A percentile compares a stretch with the other conserved stretches of the same genome.
Evolutionary conservation across 2,888 invertebrate genomes (phyloP).

Genomic region (Hoplodrina ambigua): DNA sequence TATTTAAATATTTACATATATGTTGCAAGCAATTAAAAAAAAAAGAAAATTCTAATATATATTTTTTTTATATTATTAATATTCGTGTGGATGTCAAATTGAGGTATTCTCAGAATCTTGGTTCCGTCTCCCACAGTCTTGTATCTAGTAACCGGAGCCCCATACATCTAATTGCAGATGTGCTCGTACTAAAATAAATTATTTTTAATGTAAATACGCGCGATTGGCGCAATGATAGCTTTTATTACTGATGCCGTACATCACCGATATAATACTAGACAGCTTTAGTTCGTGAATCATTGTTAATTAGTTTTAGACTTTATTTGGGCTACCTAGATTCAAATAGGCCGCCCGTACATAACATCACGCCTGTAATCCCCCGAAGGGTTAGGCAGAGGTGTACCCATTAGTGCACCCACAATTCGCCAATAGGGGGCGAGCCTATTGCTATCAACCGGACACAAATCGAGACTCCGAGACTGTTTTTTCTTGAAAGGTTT

Average conservation of each 20-base stretch:
- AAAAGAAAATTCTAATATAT: no score
- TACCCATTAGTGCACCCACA: no score
- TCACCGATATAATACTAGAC: slow-evolving; percentile 34
- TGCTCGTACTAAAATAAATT: slow-evolving; percentile 78
- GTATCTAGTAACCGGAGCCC: slow-evolving; percentile 72
- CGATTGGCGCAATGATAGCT: slow-evolving; percentile 80
- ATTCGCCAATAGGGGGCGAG: no score
- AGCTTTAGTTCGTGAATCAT: slow-evolving; percentile 28
- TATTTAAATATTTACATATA: no score
- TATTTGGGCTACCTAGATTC: slow-evolving; percentile 32
- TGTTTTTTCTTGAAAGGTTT: no score
- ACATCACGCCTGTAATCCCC: no score
- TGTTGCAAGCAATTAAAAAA: no score
- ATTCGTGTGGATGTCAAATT: not conserved
- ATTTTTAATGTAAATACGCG: slow-evolving; percentile 77
- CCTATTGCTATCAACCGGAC: no score
- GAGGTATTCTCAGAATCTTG: slow-evolving; percentile 23
- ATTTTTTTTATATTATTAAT: no score
- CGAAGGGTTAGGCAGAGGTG: no score
- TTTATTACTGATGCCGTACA: slow-evolving; percentile 67
- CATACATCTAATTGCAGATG: slow-evolving; percentile 79
- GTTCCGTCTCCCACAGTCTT: slow-evolving; percentile 34
- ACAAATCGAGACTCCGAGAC: no score
- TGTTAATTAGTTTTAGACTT: slow-evolving; percentile 44
- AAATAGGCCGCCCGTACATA: not conserved